phyloP scores from a whole-genome alignment of 2,888 invertebrate species.

The Emmelina monodactyla region DNA sequence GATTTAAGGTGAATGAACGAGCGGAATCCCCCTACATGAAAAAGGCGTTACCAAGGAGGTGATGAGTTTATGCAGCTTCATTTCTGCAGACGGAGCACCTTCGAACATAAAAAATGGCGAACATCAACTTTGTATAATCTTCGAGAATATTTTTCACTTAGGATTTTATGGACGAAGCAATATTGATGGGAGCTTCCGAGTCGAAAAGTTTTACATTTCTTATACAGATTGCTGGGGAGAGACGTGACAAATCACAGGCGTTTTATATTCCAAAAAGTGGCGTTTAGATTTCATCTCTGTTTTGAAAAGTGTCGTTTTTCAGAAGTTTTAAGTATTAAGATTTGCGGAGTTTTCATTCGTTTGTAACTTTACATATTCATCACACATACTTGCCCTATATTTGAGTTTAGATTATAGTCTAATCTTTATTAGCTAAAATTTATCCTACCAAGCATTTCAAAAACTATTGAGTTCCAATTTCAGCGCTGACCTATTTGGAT shows the following conservation, averaged over 20 bases:
- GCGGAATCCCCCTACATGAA: slow-evolving; percentile 57
- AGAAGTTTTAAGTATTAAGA: too few relatives aligned
- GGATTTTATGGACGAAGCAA: slow-evolving; percentile 4
- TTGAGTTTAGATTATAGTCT: too few relatives aligned
- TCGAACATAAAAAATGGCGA: slow-evolving; percentile 44
- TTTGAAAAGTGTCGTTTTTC: too few relatives aligned
- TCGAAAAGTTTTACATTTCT: slow-evolving; percentile 1
- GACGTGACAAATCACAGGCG: slow-evolving; percentile 9
- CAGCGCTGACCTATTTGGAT: too few relatives aligned
- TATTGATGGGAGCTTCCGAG: slow-evolving; percentile 2
- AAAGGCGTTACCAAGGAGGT: slow-evolving; percentile 56
- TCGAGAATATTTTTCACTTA: slow-evolving; percentile 29
- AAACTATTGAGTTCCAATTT: too few relatives aligned
- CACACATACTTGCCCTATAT: too few relatives aligned
- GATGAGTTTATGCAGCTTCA: slow-evolving; percentile 59
- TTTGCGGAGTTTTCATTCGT: too few relatives aligned
- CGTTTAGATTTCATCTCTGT: too few relatives aligned
- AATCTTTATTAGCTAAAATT: too few relatives aligned
- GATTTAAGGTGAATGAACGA: slow-evolving; percentile 64
- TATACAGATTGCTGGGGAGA: slow-evolving; percentile 5
- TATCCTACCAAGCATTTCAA: too few relatives aligned
- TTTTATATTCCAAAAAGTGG: too few relatives aligned
- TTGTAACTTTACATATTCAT: too few relatives aligned
- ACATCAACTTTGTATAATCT: slow-evolving; percentile 33
- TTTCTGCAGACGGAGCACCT: slow-evolving; percentile 55